Conservation (phyloP, 2,113 vertebrate species). For the Morone saxatilis region DNA sequence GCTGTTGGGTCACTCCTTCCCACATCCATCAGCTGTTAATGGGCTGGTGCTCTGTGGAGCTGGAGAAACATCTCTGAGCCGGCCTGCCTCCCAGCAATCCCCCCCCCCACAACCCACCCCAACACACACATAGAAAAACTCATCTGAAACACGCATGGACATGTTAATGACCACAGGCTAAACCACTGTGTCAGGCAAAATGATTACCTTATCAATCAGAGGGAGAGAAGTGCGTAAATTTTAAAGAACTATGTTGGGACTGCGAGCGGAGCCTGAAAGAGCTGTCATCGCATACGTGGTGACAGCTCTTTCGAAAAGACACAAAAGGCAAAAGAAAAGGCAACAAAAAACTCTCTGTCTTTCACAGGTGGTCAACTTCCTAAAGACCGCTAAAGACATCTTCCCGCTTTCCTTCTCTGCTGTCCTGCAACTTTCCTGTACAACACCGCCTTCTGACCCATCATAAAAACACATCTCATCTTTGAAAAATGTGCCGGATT, state of each 20-base stretch:
- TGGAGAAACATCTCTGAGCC: slow-evolving; percentile 50
- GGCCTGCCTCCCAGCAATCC: slow-evolving; percentile 9
- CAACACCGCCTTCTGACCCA: slow-evolving; percentile 61
- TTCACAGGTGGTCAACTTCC: slow-evolving; percentile 62
- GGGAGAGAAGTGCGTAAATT: slow-evolving; percentile 20
- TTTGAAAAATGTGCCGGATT: slow-evolving; percentile 79
- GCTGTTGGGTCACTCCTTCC: slow-evolving; percentile 78
- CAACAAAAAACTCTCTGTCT: slow-evolving; percentile 1
- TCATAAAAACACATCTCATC: slow-evolving; percentile 70
- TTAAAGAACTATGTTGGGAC: background rate
- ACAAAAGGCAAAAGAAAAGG: slow-evolving; percentile 33
- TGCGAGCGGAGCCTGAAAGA: background rate
- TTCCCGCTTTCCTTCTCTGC: slow-evolving; percentile 9
- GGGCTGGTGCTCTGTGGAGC: slow-evolving; percentile 59
- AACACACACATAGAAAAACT: slow-evolving; percentile 29
- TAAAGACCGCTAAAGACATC: slow-evolving; percentile 6
- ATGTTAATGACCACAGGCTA: slow-evolving; percentile 51
- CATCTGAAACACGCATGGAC: slow-evolving; percentile 38
- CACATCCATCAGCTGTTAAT: slow-evolving; percentile 85
- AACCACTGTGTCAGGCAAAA: slow-evolving; percentile 47
- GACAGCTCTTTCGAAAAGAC: slow-evolving; percentile 51
- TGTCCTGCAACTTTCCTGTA: slow-evolving; percentile 32
- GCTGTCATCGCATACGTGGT: slow-evolving; percentile 24
- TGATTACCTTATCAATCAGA: slow-evolving; percentile 47
- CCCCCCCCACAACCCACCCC: slow-evolving; percentile 25